Evolutionary conservation across 2,113 vertebrate species (phyloP).

Genomic region (Pitta sordida): DNA sequence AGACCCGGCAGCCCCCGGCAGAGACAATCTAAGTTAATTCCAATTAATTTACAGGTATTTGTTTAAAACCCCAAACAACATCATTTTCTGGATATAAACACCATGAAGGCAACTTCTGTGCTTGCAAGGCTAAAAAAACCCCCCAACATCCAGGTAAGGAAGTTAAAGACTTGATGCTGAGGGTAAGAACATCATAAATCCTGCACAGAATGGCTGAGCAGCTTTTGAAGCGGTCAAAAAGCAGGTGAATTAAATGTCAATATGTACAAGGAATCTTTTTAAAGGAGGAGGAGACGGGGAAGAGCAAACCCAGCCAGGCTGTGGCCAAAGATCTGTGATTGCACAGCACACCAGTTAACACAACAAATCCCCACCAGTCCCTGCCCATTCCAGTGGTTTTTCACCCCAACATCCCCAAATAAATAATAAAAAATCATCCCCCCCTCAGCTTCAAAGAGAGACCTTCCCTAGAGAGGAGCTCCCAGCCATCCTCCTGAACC

Average conservation of each 20-base stretch:
- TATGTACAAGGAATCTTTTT: background rate
- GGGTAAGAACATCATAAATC: background rate
- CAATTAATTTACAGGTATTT: background rate
- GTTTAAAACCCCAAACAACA: background rate
- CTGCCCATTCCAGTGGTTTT: rapidly evolving
- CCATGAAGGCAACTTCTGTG: background rate
- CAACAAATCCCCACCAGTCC: background rate
- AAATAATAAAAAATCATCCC: background rate
- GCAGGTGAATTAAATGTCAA: background rate
- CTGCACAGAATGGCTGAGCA: background rate
- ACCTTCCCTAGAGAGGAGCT: too few species aligned
- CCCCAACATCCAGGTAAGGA: background rate
- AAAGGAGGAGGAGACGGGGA: background rate
- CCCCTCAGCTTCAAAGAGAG: background rate
- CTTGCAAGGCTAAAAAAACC: background rate
- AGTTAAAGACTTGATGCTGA: background rate
- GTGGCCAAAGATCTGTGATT: rapidly evolving
- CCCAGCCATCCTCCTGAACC: background rate
- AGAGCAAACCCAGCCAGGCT: background rate
- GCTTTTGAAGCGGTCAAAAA: background rate
- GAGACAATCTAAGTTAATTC: background rate
- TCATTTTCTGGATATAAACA: background rate
- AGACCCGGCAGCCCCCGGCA: background rate
- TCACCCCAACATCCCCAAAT: background rate
- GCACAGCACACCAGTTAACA: background rate